A percentile compares a stretch with the other conserved stretches of the same genome.
These are phyloP conservation scores for Achatina immaculata DNA, from an alignment of 1,140 invertebrate species.

Conservation along the genomic window DNA sequence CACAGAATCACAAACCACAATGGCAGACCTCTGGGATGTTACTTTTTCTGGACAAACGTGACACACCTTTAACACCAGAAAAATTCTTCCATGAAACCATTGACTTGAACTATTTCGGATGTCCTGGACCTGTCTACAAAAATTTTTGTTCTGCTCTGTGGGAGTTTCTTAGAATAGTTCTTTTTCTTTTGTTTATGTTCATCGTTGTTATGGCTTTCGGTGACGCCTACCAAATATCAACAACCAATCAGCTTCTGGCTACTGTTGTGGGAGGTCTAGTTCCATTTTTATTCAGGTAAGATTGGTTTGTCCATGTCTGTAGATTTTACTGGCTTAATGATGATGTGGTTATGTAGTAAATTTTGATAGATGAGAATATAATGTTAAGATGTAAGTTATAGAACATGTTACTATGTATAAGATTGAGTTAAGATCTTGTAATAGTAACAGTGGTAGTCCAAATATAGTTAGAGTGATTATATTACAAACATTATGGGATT, in stretches of 20 bases:
- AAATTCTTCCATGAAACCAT: slow-evolving; percentile 54
- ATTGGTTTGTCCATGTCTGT: neutral
- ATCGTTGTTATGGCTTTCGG: slow-evolving; percentile 59
- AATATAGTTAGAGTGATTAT: no score
- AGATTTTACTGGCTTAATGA: no score
- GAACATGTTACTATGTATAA: no score
- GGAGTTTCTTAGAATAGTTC: slow-evolving; percentile 46
- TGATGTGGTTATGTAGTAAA: no score
- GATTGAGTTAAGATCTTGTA: no score
- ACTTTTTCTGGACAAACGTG: slow-evolving; percentile 52
- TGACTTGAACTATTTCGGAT: slow-evolving; percentile 47
- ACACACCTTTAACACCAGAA: slow-evolving; percentile 52
- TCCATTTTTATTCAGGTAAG: slow-evolving; percentile 53
- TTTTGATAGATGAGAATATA: no score
- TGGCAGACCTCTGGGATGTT: slow-evolving; percentile 48
- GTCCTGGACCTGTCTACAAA: slow-evolving; percentile 49
- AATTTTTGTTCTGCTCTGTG: slow-evolving; percentile 44
- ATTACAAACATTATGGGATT: no score
- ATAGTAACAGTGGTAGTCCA: no score
- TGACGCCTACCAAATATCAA: slow-evolving; percentile 55
- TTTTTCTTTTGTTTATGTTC: slow-evolving; percentile 59
- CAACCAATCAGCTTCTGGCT: slow-evolving; percentile 58
- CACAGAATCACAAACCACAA: slow-evolving; percentile 36
- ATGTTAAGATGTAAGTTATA: no score
- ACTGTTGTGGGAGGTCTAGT: slow-evolving; percentile 57